Conservation (phyloP, 2,113 vertebrate genomes). For the Aegithalos caudatus region DNA sequence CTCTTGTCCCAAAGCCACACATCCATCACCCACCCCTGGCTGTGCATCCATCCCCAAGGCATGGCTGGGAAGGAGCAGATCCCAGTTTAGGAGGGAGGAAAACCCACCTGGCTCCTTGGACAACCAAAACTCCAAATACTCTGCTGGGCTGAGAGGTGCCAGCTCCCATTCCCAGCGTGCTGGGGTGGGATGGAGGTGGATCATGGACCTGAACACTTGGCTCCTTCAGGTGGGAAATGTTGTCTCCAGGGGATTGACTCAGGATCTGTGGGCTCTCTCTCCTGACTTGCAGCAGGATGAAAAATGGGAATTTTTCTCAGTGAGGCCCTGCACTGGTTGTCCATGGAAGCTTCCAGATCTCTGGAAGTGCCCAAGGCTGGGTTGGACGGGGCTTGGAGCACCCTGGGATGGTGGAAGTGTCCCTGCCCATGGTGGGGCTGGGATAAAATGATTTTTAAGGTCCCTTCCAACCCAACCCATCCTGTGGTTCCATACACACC, state of each 20-base stretch:
- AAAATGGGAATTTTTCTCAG: background rate
- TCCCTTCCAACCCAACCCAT: background rate
- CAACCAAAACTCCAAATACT: background rate
- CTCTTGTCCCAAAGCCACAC: background rate
- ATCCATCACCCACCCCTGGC: background rate
- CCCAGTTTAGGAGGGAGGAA: background rate
- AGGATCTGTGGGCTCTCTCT: background rate
- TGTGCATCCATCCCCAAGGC: background rate
- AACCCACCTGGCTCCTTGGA: background rate
- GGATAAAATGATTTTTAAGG: background rate
- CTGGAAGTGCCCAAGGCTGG: background rate
- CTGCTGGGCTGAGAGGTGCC: background rate
- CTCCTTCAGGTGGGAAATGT: background rate
- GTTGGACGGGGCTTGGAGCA: fast-evolving
- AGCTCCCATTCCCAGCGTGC: background rate
- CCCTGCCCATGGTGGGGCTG: background rate
- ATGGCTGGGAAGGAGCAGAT: background rate
- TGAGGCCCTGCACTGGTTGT: background rate
- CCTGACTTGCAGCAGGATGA: background rate
- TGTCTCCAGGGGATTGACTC: background rate
- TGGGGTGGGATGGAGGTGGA: background rate
- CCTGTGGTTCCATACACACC: background rate
- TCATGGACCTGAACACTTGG: fast-evolving
- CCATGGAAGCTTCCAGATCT: background rate
- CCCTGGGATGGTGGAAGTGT: fast-evolving